phyloP scores from a whole-genome alignment of 2,888 invertebrate species.

The Drosophila anceps region DNA sequence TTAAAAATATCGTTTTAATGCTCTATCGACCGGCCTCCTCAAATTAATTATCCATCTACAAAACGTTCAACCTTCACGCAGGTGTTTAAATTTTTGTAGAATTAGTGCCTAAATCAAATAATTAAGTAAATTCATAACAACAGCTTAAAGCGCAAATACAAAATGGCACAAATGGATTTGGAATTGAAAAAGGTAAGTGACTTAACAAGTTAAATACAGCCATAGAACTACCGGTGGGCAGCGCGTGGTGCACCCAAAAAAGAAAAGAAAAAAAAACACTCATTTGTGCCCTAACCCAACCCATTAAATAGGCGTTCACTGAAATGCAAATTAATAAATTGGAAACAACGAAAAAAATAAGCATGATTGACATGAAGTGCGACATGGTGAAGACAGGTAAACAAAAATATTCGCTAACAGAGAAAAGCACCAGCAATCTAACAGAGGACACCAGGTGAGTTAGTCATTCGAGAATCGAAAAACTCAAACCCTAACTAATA shows the following conservation, averaged over 20 bases:
- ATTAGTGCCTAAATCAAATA: slow-evolving; percentile 27
- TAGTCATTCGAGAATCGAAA: too few species aligned
- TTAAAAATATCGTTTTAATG: slow-evolving; percentile 2
- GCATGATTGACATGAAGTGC: slow-evolving; percentile 90
- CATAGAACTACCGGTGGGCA: slow-evolving; percentile 12
- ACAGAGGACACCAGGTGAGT: slow-evolving; percentile 83
- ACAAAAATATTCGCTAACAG: slow-evolving; percentile 90
- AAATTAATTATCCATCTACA: slow-evolving; percentile 11
- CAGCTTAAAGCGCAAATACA: slow-evolving; percentile 18
- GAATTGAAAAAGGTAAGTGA: slow-evolving; percentile 84
- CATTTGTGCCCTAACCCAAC: slow-evolving; percentile 28
- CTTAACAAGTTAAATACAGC: background rate
- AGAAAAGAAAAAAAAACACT: slow-evolving; percentile 21
- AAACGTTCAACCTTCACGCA: slow-evolving; percentile 37
- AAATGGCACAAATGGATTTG: slow-evolving; percentile 85
- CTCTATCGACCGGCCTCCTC: slow-evolving; percentile 29
- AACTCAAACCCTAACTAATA: background rate
- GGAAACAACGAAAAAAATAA: slow-evolving; percentile 91
- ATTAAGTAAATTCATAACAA: slow-evolving; percentile 3
- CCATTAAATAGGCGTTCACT: slow-evolving; percentile 88
- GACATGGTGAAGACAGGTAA: slow-evolving; percentile 90
- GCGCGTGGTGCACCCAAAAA: slow-evolving; percentile 46
- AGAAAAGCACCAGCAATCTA: slow-evolving; percentile 85
- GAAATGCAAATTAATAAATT: slow-evolving; percentile 92
- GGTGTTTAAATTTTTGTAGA: slow-evolving; percentile 56